phyloP scores from a whole-genome alignment of 2,888 invertebrate species.

The Tribolium freemani region DNA sequence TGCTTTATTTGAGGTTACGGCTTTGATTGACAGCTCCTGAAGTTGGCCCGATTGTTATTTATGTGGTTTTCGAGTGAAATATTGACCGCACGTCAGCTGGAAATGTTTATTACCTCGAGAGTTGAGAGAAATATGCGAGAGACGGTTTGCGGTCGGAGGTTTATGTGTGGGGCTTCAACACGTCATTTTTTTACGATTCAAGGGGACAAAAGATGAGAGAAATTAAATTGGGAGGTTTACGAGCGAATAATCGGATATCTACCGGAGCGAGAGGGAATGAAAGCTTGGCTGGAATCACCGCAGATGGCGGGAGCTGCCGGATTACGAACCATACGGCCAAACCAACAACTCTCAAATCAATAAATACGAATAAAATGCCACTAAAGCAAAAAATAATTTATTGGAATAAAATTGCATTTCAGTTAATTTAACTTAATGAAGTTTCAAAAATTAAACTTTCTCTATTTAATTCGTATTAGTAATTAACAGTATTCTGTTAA shows the following conservation, averaged over 20 bases:
- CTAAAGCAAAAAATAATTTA: constrained; percentile 67
- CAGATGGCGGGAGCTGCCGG: constrained; percentile 53
- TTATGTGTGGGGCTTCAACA: not conserved
- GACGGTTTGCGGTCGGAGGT: not conserved
- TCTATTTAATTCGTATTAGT: too few relatives aligned
- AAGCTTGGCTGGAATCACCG: constrained; percentile 37
- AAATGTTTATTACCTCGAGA: constrained; percentile 51
- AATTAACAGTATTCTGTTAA: too few relatives aligned
- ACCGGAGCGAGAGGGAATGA: not conserved
- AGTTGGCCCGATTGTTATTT: constrained; percentile 60
- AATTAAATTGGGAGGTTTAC: not conserved
- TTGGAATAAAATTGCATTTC: too few relatives aligned
- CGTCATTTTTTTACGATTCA: not conserved
- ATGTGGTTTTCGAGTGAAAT: constrained; percentile 57
- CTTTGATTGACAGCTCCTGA: constrained; percentile 65
- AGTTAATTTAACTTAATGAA: too few relatives aligned
- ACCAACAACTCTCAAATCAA: too few relatives aligned
- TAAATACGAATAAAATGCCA: constrained; percentile 76
- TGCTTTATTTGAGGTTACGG: constrained; percentile 57
- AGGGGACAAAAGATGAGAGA: too few relatives aligned
- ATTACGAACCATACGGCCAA: too few relatives aligned
- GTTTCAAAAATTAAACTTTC: too few relatives aligned
- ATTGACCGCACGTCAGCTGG: constrained; percentile 51
- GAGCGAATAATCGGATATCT: constrained; percentile 4
- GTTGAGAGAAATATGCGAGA: not conserved